Conservation (phyloP, 2,888 invertebrate species). For the Acanthosepion lycidas region DNA sequence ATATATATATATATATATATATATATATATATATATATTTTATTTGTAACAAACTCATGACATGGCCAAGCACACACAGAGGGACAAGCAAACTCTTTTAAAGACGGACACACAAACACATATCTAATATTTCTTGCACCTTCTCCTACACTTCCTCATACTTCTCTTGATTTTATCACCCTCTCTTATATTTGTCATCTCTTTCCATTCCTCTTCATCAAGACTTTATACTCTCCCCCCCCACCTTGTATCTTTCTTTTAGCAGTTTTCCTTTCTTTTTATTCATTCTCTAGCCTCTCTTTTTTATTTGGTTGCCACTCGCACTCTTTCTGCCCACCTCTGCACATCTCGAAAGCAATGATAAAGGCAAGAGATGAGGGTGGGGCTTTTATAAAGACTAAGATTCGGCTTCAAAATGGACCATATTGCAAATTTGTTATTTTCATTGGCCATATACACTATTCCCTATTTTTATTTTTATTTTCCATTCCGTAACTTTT, state of each 20-base stretch:
- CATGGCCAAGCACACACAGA: neutral
- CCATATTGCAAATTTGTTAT: conserved; percentile 33
- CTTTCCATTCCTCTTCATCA: conserved; percentile 33
- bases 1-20: conserved; percentile 11
- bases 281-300: neutral
- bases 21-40: neutral
- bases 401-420: neutral
- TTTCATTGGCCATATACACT: neutral
- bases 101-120: neutral
- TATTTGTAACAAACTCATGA: neutral
- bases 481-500: too few relatives aligned
- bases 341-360: neutral
- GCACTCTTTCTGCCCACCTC: neutral
- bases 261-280: neutral
- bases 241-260: neutral
- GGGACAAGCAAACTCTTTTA: neutral
- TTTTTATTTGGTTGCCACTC: too few relatives aligned
- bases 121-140: neutral
- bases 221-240: neutral
- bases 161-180: neutral
- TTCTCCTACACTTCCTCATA: neutral
- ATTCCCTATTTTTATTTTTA: neutral
- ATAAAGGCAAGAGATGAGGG: neutral
- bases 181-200: neutral
- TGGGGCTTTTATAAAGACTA: neutral